Conservation (phyloP, 2,113 vertebrate genomes). For the Anolis carolinensis region DNA sequence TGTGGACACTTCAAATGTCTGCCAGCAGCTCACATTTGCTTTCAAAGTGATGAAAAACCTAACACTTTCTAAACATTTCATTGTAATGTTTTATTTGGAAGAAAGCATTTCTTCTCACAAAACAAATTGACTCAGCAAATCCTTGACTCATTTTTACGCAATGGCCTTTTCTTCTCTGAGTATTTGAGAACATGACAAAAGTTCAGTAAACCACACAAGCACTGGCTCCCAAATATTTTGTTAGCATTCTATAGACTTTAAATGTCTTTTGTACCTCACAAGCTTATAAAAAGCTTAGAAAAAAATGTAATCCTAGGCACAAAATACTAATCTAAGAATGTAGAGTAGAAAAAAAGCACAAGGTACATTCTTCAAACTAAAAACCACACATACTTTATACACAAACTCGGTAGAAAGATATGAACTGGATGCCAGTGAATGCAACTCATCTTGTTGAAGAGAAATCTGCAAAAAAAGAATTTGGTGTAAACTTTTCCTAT, state of each 20-base stretch:
- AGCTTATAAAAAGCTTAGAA: background rate
- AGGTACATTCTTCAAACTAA: background rate
- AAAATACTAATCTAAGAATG: background rate
- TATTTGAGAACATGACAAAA: background rate
- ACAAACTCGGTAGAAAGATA: background rate
- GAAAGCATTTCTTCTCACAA: background rate
- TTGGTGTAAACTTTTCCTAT: background rate
- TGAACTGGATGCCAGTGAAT: background rate
- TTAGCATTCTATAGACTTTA: background rate
- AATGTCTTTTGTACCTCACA: background rate
- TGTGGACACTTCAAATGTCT: background rate
- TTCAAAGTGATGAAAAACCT: background rate
- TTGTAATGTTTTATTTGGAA: background rate
- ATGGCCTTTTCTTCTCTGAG: background rate
- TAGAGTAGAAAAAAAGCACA: background rate
- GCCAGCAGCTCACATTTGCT: background rate
- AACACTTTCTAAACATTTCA: background rate
- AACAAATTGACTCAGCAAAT: background rate
- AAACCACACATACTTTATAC: background rate
- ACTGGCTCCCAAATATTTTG: background rate
- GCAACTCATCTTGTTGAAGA: background rate
- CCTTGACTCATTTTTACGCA: background rate
- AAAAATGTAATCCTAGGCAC: background rate
- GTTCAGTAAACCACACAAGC: background rate
- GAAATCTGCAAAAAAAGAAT: background rate